A percentile compares a stretch with the other conserved stretches of the same genome.
Evolutionary conservation across 2,888 invertebrate genomes (phyloP).

Genomic region (Phortica magna): DNA sequence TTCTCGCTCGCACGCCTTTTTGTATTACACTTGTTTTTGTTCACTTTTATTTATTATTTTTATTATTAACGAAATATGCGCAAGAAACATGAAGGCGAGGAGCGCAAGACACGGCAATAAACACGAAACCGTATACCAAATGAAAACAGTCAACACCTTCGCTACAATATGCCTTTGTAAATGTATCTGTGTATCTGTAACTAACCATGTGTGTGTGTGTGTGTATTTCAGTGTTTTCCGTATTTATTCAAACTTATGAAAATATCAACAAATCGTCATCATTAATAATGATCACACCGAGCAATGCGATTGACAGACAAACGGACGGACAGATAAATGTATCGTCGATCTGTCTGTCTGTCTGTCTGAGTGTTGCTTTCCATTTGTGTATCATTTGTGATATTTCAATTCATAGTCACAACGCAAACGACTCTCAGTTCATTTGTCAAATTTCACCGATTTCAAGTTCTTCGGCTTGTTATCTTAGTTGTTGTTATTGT

Average conservation of each 20-base stretch:
- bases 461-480: constrained; percentile 49
- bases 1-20: background rate
- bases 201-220: background rate
- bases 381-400: constrained; percentile 14
- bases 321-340: constrained; percentile 41
- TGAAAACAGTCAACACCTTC: background rate
- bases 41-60: constrained; percentile 5
- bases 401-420: constrained; percentile 7
- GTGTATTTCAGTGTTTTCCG: constrained; percentile 25
- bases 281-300: constrained; percentile 76
- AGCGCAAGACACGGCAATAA: background rate
- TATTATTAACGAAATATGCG: background rate
- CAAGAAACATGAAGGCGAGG: background rate
- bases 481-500: constrained; percentile 41
- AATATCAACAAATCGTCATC: constrained; percentile 78
- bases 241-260: constrained; percentile 74
- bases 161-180: too few relatives aligned
- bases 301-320: constrained; percentile 41
- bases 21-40: constrained; percentile 33
- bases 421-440: constrained; percentile 47
- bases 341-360: background rate
- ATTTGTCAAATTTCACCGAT: constrained; percentile 71
- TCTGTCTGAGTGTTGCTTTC: background rate
- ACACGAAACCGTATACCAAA: background rate
- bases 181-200: background rate